A percentile compares a stretch with the other conserved stretches of the same genome.
These are phyloP conservation scores for Turritopsis dohrnii DNA, from an alignment of 30 jellyfish, hydroid and myxozoan genomes.

Conservation along the genomic window DNA sequence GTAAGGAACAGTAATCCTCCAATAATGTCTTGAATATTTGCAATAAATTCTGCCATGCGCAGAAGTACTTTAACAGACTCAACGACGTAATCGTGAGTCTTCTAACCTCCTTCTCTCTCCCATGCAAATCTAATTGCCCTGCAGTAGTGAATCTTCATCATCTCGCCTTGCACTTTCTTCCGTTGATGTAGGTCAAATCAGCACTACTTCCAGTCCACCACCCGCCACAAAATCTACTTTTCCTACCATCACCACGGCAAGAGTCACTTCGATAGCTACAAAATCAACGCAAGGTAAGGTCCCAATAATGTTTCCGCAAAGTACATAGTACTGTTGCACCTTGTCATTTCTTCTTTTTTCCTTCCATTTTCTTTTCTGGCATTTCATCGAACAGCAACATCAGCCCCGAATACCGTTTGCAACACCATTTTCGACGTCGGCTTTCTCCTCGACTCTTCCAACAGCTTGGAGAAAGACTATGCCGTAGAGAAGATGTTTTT, in stretches of 20 bases:
- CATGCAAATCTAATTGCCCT: no score
- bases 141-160: no score
- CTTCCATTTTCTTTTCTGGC: not conserved
- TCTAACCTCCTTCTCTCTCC: no score
- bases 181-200: not conserved
- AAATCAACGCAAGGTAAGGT: not conserved
- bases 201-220: not conserved
- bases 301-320: no score
- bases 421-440: slow-evolving; percentile 39
- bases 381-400: not conserved
- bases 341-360: not conserved
- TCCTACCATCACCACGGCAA: not conserved
- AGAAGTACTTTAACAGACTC: no score
- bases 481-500: slow-evolving; percentile 54
- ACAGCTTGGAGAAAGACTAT: slow-evolving; percentile 44
- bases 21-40: no score
- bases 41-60: no score
- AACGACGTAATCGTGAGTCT: no score
- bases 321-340: no score
- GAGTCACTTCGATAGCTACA: not conserved
- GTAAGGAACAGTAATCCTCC: no score
- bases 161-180: no score
- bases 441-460: slow-evolving; percentile 58
- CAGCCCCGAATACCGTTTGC: slow-evolving; percentile 36
- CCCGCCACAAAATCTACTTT: not conserved